Evolutionary conservation across 2,113 vertebrate species (phyloP).

Genomic region (Rafetus swinhoei): DNA sequence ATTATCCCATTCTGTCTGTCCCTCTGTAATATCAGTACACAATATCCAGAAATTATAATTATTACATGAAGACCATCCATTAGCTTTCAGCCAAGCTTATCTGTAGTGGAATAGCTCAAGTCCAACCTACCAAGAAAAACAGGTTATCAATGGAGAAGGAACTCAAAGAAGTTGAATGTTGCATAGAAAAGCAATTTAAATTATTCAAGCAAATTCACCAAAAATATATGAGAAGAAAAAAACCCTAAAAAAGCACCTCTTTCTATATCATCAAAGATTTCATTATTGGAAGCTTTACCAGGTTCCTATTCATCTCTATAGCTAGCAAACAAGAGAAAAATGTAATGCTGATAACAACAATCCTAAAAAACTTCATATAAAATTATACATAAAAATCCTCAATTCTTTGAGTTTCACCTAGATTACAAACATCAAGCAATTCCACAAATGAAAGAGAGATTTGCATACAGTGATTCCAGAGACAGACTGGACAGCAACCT

Average conservation of each 20-base stretch:
- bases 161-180: constrained; percentile 58
- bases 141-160: constrained; percentile 31
- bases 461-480: background rate
- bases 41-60: background rate
- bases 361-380: constrained; percentile 42
- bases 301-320: constrained; percentile 49
- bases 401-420: background rate
- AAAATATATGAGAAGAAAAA: background rate
- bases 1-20: background rate
- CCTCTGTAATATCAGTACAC: background rate
- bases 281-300: constrained; percentile 39
- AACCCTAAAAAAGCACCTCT: background rate
- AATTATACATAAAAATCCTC: constrained; percentile 40
- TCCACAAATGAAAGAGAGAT: background rate
- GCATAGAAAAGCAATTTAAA: constrained; percentile 42
- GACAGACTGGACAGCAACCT: background rate
- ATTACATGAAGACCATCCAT: constrained; percentile 43
- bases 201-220: constrained; percentile 53
- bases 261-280: constrained; percentile 47
- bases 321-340: constrained; percentile 41
- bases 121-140: constrained; percentile 36
- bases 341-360: constrained; percentile 50
- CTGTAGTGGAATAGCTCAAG: background rate
- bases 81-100: constrained; percentile 33
- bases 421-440: background rate